Evolutionary conservation across 2,888 invertebrate species (phyloP), one percentile per base, ranked within the genome.

Genomic region (Myopa tessellatipennis): DNA sequence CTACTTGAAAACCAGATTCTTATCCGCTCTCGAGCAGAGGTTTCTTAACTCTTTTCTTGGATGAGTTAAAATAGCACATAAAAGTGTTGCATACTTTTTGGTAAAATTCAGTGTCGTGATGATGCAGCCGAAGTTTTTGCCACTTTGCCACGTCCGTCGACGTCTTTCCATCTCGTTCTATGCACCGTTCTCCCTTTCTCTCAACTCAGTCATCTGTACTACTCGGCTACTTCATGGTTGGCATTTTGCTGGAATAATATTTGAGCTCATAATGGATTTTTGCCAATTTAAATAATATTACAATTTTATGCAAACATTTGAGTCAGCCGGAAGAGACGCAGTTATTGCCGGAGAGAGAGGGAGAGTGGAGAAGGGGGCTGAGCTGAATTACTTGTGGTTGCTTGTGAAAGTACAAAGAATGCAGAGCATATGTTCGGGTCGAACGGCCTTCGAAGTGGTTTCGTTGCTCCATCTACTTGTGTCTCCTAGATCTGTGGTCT

Each of bases 271-370:
- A 81, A 81, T 81, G 80, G 81, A 80, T 79, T 80, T 80, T 81
- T 80, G 83, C 79, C 82, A 83, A 83, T 83, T 82, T 81, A 81
- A 82, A 83, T 82, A 83, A 82, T 83, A 83, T 82, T 82, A 80
- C 81, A 79, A 79, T 82, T 81, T 82, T 82, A 82, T 82, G 82
- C 82, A 83, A 83, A 83, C 81, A 82, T 5, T 34, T 3, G 36
- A 38, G 36, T 65, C 36, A 16, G 10, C 26, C 26, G 65, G 8
- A 36, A 10, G 38, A 6, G 10, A 38, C 36, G 1, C 36, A 26
- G 7, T 8, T 38, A 12, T 6, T 8, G 65, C 18, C 18, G 36
- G 38, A 65, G 61, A 18, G 14, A 10, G 36, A 6, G 16, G 16
- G 6, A 65, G 36, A 14, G 38, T 3, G 38, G 18, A 65, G 38